These are phyloP conservation scores for Parnassius orleans DNA, from an alignment of 2,888 invertebrate species.

Conservation along the genomic window DNA sequence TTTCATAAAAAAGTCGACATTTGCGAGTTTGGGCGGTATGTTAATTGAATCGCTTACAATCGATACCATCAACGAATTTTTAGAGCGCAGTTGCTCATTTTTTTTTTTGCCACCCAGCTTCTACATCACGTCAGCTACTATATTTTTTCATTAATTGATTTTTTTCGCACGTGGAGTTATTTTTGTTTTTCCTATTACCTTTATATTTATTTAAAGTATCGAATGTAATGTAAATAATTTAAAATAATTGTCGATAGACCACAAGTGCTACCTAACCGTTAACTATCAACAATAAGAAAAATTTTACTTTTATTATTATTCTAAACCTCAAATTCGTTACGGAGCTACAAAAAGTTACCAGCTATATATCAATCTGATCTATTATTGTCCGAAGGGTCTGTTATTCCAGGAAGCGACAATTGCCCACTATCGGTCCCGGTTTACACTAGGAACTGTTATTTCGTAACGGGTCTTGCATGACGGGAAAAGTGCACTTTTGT, in stretches of 20 bases:
- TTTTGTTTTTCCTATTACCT: slow-evolving; percentile 1
- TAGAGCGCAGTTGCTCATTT: slow-evolving; percentile 33
- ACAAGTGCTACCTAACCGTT: slow-evolving; percentile 50
- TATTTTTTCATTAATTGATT: slow-evolving; percentile 26
- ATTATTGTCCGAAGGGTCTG: slow-evolving; percentile 63
- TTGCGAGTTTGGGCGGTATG: slow-evolving; percentile 62
- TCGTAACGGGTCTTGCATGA: slow-evolving; percentile 58
- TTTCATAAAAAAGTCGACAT: slow-evolving; percentile 58
- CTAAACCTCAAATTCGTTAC: slow-evolving; percentile 75
- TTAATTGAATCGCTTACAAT: slow-evolving; percentile 63
- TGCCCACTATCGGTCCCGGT: slow-evolving; percentile 65
- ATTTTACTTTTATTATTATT: slow-evolving; percentile 50
- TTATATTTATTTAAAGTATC: neutral
- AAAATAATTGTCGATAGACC: slow-evolving; percentile 38
- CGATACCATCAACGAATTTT: slow-evolving; percentile 47
- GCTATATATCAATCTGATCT: slow-evolving; percentile 63
- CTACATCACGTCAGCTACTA: slow-evolving; percentile 18
- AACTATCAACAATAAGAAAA: slow-evolving; percentile 46
- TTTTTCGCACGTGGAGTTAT: slow-evolving; percentile 17
- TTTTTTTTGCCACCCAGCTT: slow-evolving; percentile 25
- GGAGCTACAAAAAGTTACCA: slow-evolving; percentile 56
- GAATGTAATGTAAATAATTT: slow-evolving; percentile 3
- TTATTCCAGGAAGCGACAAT: slow-evolving; percentile 62
- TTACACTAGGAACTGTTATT: slow-evolving; percentile 75
- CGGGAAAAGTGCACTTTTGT: slow-evolving; percentile 74